Base-by-base conservation (phyloP, 2,888 invertebrate genomes). In the Pandemis corylana region DNA sequence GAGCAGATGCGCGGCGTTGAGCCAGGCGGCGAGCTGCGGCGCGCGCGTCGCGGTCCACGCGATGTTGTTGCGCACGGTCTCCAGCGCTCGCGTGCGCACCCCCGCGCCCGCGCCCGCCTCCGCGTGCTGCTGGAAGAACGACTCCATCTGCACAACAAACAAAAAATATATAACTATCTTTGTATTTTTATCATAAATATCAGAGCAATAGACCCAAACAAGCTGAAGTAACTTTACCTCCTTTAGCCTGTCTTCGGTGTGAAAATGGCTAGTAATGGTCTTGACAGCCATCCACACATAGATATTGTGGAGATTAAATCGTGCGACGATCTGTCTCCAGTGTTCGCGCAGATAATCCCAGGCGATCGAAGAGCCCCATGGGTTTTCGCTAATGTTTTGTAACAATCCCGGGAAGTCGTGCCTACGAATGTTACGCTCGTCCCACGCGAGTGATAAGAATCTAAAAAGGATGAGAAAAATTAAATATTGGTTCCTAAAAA, bases 271-370 rank as follows among this genome's bases (percentile, higher is more conserved):
- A 0, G 97, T 97, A 67, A 98, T 96, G 0, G 90, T 89, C 0
- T 97, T 97, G 72, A 99, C 96, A 78, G 98, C 82, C 65, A 95
- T 92, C 12, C 98, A 98, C 64, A 99, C 92, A 77, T 97, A 96
- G 13, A 98, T 96, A 83, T 98, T 97, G 87, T 98, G 98, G 42
- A 98, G 90, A 0, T 97, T 96, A 88, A 98, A 99, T 71, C 97
- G 95, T 0, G 96, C 94, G 0, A 98, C 96, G 0, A 98, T 89
- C 53, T 95, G 90, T 2, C 95, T 92, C 97, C 98, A 99, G 80
- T 97, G 96, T 64, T 96, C 93, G 28, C 98, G 95, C 7, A 98
- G 96, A 92, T 97, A 97, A 83, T 97, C 96, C 99, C 99, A 99
- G 0, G 97, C 96, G 0, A 98, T 87, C 1, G 95, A 90, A 0